Percentiles rank a stretch among this genome's conserved stretches.
Evolutionary conservation across 2,888 invertebrate species (phyloP).

Genomic region (Acleris cristana): DNA sequence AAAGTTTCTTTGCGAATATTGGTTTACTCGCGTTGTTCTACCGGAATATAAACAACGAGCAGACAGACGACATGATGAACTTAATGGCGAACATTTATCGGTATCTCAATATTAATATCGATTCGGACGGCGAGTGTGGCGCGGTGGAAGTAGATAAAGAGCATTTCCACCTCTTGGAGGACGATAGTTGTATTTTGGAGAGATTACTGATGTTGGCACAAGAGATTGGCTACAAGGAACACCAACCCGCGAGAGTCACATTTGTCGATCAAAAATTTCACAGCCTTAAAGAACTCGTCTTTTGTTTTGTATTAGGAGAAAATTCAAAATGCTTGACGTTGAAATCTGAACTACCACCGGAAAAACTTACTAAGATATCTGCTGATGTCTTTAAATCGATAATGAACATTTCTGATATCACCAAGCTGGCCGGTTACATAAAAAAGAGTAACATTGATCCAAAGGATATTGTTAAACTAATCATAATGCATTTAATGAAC

Average conservation of each 20-base stretch:
- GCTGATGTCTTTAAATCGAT: constrained; percentile 71
- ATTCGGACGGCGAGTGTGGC: constrained; percentile 43
- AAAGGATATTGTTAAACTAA: constrained; percentile 87
- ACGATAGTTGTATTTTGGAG: constrained; percentile 86
- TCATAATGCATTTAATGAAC: constrained; percentile 89
- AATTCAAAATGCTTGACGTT: constrained; percentile 57
- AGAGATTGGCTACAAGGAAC: constrained; percentile 70
- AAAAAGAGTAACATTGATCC: constrained; percentile 71
- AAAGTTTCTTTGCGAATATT: constrained; percentile 65
- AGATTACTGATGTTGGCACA: constrained; percentile 85
- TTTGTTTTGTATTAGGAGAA: constrained; percentile 78
- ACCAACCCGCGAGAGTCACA: constrained; percentile 78
- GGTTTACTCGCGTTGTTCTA: constrained; percentile 66
- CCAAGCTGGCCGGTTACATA: constrained; percentile 55
- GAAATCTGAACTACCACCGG: constrained; percentile 60
- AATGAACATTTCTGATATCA: constrained; percentile 68
- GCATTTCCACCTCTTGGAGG: constrained; percentile 72
- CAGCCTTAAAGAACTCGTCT: constrained; percentile 81
- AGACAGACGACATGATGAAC: constrained; percentile 61
- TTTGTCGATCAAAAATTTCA: constrained; percentile 81
- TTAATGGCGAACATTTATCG: constrained; percentile 57
- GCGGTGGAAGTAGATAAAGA: constrained; percentile 43
- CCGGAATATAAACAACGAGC: constrained; percentile 63
- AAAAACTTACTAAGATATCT: constrained; percentile 63
- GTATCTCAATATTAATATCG: constrained; percentile 47